Conservation (phyloP, 1,140 invertebrate species). For the Anastrepha obliqua region DNA sequence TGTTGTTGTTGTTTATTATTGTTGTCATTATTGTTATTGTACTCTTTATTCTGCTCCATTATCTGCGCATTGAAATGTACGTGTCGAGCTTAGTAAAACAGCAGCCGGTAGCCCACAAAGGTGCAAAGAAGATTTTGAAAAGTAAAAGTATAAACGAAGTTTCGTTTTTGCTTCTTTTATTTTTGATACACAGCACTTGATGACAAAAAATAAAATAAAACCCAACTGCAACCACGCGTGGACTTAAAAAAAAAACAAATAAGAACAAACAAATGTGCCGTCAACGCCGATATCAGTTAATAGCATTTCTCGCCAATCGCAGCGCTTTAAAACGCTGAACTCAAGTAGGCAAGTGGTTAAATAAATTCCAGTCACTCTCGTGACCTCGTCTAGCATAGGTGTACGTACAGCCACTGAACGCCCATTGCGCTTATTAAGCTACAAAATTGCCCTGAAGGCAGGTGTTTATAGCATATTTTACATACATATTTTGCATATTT, state of each 20-base stretch:
- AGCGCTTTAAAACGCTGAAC: not conserved
- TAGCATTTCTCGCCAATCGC: not conserved
- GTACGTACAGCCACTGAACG: not conserved
- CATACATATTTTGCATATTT: not conserved
- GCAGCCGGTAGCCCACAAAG: not conserved
- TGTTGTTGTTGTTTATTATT: conserved; percentile 42
- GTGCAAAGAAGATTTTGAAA: not conserved
- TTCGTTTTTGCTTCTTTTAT: not conserved
- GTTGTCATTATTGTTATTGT: conserved; percentile 46
- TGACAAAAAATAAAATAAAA: not conserved
- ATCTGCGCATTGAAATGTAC: conserved; percentile 53
- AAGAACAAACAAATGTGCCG: not conserved
- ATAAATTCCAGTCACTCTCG: not conserved
- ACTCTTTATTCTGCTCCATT: conserved; percentile 7
- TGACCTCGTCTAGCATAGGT: not conserved
- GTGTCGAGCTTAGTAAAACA: conserved; percentile 36
- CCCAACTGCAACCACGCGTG: not conserved
- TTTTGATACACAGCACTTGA: not conserved
- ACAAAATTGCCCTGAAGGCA: not conserved
- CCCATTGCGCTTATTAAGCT: not conserved
- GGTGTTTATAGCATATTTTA: not conserved
- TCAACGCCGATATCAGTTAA: conserved; percentile 16
- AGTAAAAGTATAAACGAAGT: not conserved
- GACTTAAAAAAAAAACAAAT: not conserved
- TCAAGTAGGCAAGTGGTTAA: not conserved